These are phyloP conservation scores for Sebastes nivosus DNA, from an alignment of 2,797 vertebrate genomes.

Conservation along the genomic window DNA sequence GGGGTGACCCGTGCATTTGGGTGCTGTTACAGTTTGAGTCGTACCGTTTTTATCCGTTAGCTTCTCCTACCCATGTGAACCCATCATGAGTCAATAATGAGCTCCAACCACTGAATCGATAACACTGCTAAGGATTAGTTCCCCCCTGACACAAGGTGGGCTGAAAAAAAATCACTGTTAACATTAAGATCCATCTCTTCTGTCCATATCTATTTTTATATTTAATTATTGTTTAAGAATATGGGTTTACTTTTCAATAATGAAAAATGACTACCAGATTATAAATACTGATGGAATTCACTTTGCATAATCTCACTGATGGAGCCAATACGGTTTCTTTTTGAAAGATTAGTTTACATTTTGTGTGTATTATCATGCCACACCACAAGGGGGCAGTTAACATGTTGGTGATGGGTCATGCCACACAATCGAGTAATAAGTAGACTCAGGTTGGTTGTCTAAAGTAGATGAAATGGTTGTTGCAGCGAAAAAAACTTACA, in stretches of 20 bases:
- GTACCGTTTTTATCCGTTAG: constrained; percentile 36
- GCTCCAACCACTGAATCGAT: constrained; percentile 56
- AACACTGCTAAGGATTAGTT: constrained; percentile 53
- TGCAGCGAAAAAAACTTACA: no score
- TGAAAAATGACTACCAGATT: constrained; percentile 4
- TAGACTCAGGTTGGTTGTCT: no score
- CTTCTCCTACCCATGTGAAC: constrained; percentile 37
- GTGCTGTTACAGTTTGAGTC: constrained; percentile 11
- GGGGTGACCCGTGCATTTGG: neutral
- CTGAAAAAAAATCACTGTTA: constrained; percentile 17
- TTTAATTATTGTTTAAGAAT: constrained; percentile 5
- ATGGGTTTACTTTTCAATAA: constrained; percentile 15
- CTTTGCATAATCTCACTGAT: neutral
- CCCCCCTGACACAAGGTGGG: constrained; percentile 43
- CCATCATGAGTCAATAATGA: constrained; percentile 66
- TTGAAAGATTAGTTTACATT: no score
- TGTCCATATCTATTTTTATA: neutral
- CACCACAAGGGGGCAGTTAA: no score
- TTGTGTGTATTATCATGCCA: no score
- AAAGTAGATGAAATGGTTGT: no score
- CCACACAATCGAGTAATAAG: no score
- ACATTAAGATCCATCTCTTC: constrained; percentile 28
- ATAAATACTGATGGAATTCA: neutral
- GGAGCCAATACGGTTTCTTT: no score
- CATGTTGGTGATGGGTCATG: no score